Conservation (phyloP, 2,888 invertebrate species). For the Apotomis capreana region DNA sequence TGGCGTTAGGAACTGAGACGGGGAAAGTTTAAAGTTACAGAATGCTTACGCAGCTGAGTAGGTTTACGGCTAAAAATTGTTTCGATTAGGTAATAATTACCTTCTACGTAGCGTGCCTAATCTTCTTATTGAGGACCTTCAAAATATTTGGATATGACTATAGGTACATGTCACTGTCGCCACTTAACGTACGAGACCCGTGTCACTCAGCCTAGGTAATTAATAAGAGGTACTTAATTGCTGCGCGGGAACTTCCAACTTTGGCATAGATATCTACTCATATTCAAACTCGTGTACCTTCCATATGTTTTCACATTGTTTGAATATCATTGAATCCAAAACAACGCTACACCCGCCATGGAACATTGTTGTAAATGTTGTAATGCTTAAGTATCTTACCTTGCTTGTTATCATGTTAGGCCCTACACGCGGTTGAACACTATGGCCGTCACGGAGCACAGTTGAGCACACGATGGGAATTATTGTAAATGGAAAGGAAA, state of each 20-base stretch:
- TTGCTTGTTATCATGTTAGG: slow-evolving; percentile 2
- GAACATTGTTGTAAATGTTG: slow-evolving; percentile 23
- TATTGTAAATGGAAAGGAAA: slow-evolving; percentile 30
- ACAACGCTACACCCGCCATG: slow-evolving; percentile 13
- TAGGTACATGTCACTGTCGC: slow-evolving; percentile 6
- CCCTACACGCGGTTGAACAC: not conserved
- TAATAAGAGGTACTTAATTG: slow-evolving; percentile 26
- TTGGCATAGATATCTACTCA: slow-evolving; percentile 14
- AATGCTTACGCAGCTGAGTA: not conserved
- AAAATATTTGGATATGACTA: slow-evolving; percentile 15
- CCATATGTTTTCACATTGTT: slow-evolving; percentile 18
- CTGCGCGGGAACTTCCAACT: slow-evolving; percentile 23
- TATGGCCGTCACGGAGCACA: not conserved
- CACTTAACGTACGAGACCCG: slow-evolving; percentile 28
- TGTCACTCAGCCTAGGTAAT: slow-evolving; percentile 29
- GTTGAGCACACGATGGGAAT: not conserved
- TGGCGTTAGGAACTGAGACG: not conserved
- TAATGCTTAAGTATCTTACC: not conserved
- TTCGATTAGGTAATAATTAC: not conserved
- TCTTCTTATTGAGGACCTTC: not conserved
- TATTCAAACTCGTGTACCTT: slow-evolving; percentile 18
- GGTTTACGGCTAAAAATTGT: not conserved
- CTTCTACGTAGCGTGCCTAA: not conserved
- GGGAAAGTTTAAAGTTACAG: not conserved
- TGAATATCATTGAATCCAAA: slow-evolving; percentile 26